Conservation (phyloP, 2,797 vertebrate species). For the Anomalospiza imberbis region DNA sequence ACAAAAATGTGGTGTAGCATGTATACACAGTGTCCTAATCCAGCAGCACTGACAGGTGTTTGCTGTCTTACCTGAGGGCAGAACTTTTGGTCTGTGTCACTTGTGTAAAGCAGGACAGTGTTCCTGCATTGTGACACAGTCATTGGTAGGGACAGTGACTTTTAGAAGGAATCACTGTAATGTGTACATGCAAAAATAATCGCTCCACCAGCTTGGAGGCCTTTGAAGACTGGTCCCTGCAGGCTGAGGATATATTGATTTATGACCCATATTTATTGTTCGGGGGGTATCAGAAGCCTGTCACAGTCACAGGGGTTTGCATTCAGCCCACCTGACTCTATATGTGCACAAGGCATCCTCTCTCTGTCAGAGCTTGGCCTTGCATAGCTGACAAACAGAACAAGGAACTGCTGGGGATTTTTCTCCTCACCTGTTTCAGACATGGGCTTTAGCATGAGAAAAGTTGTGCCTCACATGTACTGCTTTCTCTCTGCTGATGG, state of each 20-base stretch:
- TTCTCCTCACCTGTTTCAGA: background rate
- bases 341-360: background rate
- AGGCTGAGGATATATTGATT: background rate
- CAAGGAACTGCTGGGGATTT: background rate
- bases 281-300: background rate
- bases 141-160: background rate
- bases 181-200: background rate
- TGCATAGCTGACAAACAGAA: background rate
- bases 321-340: background rate
- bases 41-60: background rate
- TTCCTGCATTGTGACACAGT: background rate
- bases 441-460: background rate
- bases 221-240: background rate
- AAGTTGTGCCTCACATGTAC: rapidly evolving
- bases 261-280: background rate
- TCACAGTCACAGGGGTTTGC: background rate
- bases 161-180: background rate
- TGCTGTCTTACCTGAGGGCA: background rate
- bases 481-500: background rate
- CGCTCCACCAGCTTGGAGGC: background rate
- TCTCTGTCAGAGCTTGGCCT: background rate
- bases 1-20: rapidly evolving
- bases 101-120: background rate
- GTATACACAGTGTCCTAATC: background rate
- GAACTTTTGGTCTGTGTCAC: background rate